A percentile compares a stretch with the other conserved stretches of the same genome.
Conservation (phyloP, 2,113 vertebrate genomes). For the Desmodus rotundus region DNA sequence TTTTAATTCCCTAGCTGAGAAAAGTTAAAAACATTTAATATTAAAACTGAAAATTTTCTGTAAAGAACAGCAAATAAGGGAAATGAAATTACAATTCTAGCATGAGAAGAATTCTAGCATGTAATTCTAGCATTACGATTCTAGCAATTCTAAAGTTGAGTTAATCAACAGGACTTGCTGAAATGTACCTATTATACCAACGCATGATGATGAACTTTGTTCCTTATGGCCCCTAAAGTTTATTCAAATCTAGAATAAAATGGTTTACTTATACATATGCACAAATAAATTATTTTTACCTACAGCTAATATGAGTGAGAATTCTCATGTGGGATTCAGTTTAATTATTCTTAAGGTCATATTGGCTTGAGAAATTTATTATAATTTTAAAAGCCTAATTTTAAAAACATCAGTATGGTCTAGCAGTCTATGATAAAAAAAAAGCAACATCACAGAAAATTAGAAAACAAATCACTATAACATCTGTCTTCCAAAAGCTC, state of each 20-base stretch:
- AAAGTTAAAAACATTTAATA: constrained; percentile 26
- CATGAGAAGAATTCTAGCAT: not conserved
- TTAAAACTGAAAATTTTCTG: not conserved
- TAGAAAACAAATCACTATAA: not conserved
- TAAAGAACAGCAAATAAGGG: not conserved
- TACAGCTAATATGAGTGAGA: not conserved
- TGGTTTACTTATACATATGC: not conserved
- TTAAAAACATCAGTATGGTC: not conserved
- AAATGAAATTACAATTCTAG: not conserved
- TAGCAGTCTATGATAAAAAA: not conserved
- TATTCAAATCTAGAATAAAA: not conserved
- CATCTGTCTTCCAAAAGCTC: not conserved
- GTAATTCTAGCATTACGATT: not conserved
- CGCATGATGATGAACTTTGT: not conserved
- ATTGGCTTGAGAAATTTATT: not conserved
- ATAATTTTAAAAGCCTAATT: not conserved
- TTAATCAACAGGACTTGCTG: not conserved
- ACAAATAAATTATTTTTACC: not conserved
- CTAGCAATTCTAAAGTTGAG: not conserved
- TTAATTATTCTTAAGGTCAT: not conserved
- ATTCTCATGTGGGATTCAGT: not conserved
- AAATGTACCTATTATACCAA: not conserved
- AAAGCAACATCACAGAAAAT: not conserved
- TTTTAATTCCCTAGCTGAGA: constrained; percentile 23
- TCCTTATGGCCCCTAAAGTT: not conserved